Evolutionary conservation across 1,140 invertebrate species (phyloP), one percentile per base, ranked within the genome.

Genomic region (Drosophila lacertosa): DNA sequence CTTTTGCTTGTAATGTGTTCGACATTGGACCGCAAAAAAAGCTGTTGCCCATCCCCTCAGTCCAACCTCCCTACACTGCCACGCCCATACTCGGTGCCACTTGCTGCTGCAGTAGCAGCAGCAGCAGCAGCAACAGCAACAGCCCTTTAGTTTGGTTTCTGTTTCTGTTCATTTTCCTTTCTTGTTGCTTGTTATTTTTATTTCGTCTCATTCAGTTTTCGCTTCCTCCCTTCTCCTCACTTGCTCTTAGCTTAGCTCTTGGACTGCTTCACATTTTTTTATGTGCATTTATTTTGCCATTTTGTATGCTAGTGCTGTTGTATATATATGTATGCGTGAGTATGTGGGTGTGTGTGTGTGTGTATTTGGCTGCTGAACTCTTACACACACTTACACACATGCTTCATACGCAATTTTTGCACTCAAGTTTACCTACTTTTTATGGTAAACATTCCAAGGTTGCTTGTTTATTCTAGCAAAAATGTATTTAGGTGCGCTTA

Each of bases 351-450:
- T 47, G 60, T 47, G 45, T 75, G 54, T 58, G 40, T 58, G 44
- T n/a, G n/a, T n/a, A n/a, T n/a, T n/a, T n/a, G n/a, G n/a, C n/a
- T n/a, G n/a, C n/a, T n/a, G n/a, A n/a, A 37, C 32, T n/a, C 47
- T 7, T 22, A 15, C 22, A 10, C 22, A 26, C 22, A 74, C 70
- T 51, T 45, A 66, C 39, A 53, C 72, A 54, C 62, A 48, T 74
- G 54, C 77, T 72, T 58, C 63, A 68, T 80, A 79, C 80, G 82
- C 82, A 88, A 81, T 88, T 88, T 88, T 82, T 88, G 82, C 82
- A 88, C 82, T 88, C 82, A 88, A 88, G 82, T 88, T 88, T 88
- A 88, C 82, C 82, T 88, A 88, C 82, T 88, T 88, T 86, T 88
- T 88, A 88, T 88, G 82, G 82, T 88, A 88, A 88, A 88, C 82